Evolutionary conservation across 92 coral and sea anemone species (phyloP), one percentile per base, ranked within the genome.

Genomic region (Phenganax subtilis): DNA sequence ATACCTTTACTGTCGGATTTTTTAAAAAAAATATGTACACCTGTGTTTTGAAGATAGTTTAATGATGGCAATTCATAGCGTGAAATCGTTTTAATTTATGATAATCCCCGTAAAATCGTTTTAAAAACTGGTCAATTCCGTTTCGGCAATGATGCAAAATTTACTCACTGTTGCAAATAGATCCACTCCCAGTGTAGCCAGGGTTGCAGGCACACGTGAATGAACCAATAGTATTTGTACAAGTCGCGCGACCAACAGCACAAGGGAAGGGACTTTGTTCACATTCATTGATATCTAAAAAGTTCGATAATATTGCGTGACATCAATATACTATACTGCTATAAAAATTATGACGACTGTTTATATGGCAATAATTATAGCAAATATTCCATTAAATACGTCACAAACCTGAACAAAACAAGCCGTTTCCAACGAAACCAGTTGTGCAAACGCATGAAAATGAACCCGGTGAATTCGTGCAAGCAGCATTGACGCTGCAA

Each of bases 161-260:
- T 37, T 64, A 64, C 70, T 64, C 29, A 64, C 70, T 64, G 9
- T 0, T 16, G 8, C 70, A 64, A 17, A 64, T 11, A 17, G 8
- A 14, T 6, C 70, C 70, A 25, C 30, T 28, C 1, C 70, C 70
- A 64, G 70, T 64, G 11, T 25, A 64, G 10, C 70, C 70, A 64
- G 37, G 27, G 47, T 14, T 64, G 70, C 70, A 64, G 10, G 16
- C 30, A 64, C 70, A 64, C 70, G 17, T 64, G 70, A 6, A 64
- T 17, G 70, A 64, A 25, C 70, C 70, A 64, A 64, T 64, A 9
- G 9, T 30, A 64, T 64, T 64, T 68, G 6, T 6, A 68, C 73
- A 68, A 68, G 15, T 68, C 14, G 73, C 73, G 1, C 73, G 73
- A 68, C 73, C 73, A 28, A 15, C 54, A 68, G 73, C 73, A 54